Evolutionary conservation across 2,888 invertebrate genomes (phyloP).

Genomic region (Biston betularia): DNA sequence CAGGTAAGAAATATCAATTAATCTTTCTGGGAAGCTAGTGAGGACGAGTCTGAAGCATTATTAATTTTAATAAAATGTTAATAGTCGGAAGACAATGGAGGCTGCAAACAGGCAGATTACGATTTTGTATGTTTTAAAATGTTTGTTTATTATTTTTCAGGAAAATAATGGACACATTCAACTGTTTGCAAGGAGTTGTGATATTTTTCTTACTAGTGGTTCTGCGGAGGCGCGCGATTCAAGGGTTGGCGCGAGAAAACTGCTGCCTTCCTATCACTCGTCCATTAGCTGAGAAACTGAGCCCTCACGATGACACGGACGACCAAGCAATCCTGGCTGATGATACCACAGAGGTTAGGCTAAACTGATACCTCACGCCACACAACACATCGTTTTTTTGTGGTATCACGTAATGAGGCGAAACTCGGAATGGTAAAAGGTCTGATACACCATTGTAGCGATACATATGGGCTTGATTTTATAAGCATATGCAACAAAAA

Average conservation of each 20-base stretch:
- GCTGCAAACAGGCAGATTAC: too few species aligned
- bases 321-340: conserved; percentile 73
- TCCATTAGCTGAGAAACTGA: conserved; percentile 70
- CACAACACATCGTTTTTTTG: too few species aligned
- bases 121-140: not conserved
- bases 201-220: conserved; percentile 88
- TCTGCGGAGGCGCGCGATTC: conserved; percentile 83
- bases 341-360: conserved; percentile 78
- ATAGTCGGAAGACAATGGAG: too few species aligned
- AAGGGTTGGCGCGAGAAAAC: conserved; percentile 78
- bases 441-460: too few species aligned
- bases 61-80: too few species aligned
- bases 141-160: conserved; percentile 61
- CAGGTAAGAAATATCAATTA: too few species aligned
- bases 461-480: not conserved
- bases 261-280: conserved; percentile 64
- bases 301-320: conserved; percentile 75
- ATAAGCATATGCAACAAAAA: too few species aligned
- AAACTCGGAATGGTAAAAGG: too few species aligned
- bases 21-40: too few species aligned
- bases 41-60: too few species aligned
- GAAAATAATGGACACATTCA: conserved; percentile 88
- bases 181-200: conserved; percentile 88
- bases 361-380: conserved; percentile 57
- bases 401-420: too few species aligned